These are phyloP conservation scores for Pinna nobilis DNA, from an alignment of 1,140 invertebrate species.

Conservation along the genomic window DNA sequence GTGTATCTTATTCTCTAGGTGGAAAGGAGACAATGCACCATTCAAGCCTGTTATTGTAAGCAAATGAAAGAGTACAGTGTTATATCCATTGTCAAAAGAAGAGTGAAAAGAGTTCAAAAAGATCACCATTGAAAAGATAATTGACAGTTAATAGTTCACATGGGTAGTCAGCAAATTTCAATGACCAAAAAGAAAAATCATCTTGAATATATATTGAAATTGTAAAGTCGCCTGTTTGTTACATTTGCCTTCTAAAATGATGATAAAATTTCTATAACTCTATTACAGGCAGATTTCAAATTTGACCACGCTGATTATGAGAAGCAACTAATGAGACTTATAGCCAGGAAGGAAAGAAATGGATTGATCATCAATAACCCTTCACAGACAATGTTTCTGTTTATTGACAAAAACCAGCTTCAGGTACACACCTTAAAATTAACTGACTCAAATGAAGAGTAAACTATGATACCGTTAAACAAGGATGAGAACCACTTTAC, in stretches of 20 bases:
- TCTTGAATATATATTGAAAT: neutral
- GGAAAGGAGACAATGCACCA: conserved; percentile 67
- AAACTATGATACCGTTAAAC: neutral
- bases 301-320: conserved; percentile 65
- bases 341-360: conserved; percentile 60
- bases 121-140: too few species aligned
- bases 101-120: too few species aligned
- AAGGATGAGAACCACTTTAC: neutral
- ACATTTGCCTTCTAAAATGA: neutral
- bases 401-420: conserved; percentile 67
- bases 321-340: conserved; percentile 64
- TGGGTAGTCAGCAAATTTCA: too few species aligned
- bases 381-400: conserved; percentile 69
- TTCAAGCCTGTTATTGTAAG: conserved; percentile 59
- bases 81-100: too few species aligned
- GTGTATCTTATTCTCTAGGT: conserved; percentile 71
- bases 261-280: neutral
- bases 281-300: conserved; percentile 56
- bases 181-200: neutral
- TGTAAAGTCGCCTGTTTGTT: neutral
- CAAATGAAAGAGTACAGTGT: too few species aligned
- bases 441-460: too few species aligned
- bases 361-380: conserved; percentile 71
- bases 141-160: too few species aligned
- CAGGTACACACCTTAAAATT: conserved; percentile 54